Conservation (phyloP, 2,888 invertebrate species). For the Lydus trimaculatus region DNA sequence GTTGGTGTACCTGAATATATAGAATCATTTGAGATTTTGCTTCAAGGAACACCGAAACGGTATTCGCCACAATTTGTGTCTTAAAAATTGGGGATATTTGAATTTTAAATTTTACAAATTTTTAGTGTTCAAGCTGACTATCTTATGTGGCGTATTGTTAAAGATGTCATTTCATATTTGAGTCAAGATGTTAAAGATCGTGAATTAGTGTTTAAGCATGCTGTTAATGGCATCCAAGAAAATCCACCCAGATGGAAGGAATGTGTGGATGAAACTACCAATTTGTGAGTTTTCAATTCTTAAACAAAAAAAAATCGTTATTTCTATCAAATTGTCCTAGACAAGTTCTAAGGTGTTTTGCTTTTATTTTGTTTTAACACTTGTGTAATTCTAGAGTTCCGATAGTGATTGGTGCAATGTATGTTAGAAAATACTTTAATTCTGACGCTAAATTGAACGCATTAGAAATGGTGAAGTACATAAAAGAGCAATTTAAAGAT, state of each 20-base stretch:
- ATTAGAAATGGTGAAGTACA: constrained; percentile 82
- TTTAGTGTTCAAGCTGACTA: constrained; percentile 79
- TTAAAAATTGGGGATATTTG: not conserved
- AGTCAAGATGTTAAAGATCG: constrained; percentile 76
- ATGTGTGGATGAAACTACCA: constrained; percentile 76
- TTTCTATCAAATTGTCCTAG: no score
- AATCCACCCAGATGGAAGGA: constrained; percentile 65
- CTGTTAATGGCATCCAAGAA: constrained; percentile 74
- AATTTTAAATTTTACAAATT: not conserved
- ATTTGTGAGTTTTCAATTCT: constrained; percentile 37
- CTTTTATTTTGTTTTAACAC: not conserved
- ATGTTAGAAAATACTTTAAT: constrained; percentile 82
- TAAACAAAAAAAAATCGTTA: no score
- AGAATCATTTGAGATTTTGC: constrained; percentile 50
- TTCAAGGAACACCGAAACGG: constrained; percentile 37
- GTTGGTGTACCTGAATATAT: constrained; percentile 62
- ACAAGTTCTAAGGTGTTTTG: no score
- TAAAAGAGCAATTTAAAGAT: constrained; percentile 78
- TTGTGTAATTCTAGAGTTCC: constrained; percentile 22
- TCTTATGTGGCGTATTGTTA: constrained; percentile 85
- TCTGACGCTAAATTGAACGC: constrained; percentile 80
- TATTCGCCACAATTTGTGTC: constrained; percentile 14
- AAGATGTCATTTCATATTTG: constrained; percentile 78
- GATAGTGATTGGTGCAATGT: constrained; percentile 68
- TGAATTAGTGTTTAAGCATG: constrained; percentile 77